These are phyloP conservation scores for Drosophila gaucha DNA, from an alignment of 2,888 invertebrate species.

Conservation along the genomic window DNA sequence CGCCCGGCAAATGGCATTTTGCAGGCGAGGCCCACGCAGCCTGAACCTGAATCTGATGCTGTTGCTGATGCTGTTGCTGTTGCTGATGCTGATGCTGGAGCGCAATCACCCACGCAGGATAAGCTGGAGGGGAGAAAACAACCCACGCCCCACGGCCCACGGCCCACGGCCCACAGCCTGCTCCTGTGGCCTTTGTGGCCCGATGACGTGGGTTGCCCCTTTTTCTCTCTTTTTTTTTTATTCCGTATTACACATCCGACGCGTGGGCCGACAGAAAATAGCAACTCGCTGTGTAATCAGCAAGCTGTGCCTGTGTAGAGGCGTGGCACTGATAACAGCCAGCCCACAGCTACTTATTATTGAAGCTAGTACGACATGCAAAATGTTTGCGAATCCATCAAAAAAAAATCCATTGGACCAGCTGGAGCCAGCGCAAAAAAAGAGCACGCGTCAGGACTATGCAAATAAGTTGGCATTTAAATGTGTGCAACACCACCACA, in stretches of 20 bases:
- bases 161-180: conserved; percentile 28
- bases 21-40: conserved; percentile 20
- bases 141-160: no score
- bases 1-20: conserved; percentile 32
- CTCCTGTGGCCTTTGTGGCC: conserved; percentile 35
- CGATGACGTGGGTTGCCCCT: conserved; percentile 38
- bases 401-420: conserved; percentile 51
- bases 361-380: conserved; percentile 62
- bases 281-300: conserved; percentile 39
- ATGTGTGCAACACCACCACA: conserved; percentile 26
- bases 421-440: conserved; percentile 38
- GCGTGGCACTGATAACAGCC: conserved; percentile 53
- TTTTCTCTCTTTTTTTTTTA: neutral
- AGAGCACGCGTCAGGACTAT: conserved; percentile 44
- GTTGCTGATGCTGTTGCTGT: neutral
- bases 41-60: neutral
- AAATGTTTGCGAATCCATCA: conserved; percentile 76
- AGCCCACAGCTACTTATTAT: conserved; percentile 36
- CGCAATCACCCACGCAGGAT: conserved; percentile 37
- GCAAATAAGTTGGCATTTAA: conserved; percentile 64
- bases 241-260: conserved; percentile 5
- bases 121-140: conserved; percentile 12
- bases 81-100: conserved; percentile 1
- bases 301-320: conserved; percentile 11
- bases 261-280: conserved; percentile 37